These are phyloP conservation scores for Spodoptera frugiperda DNA, from an alignment of 1,140 invertebrate genomes.

Conservation along the genomic window DNA sequence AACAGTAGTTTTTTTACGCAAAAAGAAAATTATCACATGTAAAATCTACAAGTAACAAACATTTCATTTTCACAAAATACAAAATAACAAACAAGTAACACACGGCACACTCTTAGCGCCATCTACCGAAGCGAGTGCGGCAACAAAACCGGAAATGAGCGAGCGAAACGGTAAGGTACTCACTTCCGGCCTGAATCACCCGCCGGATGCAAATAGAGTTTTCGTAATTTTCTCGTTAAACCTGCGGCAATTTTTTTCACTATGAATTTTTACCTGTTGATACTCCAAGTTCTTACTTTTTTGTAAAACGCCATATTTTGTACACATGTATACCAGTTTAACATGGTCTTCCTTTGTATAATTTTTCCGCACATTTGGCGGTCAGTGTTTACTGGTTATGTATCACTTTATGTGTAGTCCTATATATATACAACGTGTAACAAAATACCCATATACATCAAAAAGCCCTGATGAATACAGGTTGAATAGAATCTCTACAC, in stretches of 20 bases:
- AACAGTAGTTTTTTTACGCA: no score
- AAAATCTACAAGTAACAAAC: no score
- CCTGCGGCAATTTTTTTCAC: constrained; percentile 28
- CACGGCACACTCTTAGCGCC: constrained; percentile 17
- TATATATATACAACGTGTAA: no score
- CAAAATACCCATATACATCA: no score
- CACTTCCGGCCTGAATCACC: constrained; percentile 52
- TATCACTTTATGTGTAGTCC: no score
- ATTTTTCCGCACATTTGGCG: no score
- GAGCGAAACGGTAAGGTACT: constrained; percentile 43
- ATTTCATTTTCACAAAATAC: no score
- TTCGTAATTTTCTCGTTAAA: constrained; percentile 53
- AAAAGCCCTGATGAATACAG: no score
- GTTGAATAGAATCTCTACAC: no score
- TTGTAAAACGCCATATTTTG: background rate
- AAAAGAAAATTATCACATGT: no score
- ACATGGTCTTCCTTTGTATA: no score
- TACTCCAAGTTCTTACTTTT: constrained; percentile 1
- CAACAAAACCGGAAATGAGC: constrained; percentile 50
- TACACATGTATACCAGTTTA: background rate
- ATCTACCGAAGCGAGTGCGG: constrained; percentile 16
- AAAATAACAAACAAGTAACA: background rate
- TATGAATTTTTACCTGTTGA: constrained; percentile 51
- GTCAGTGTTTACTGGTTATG: no score
- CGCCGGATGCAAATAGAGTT: constrained; percentile 52